Conservation (phyloP, 2,113 vertebrate genomes). For the Ammodramus savannarum region DNA sequence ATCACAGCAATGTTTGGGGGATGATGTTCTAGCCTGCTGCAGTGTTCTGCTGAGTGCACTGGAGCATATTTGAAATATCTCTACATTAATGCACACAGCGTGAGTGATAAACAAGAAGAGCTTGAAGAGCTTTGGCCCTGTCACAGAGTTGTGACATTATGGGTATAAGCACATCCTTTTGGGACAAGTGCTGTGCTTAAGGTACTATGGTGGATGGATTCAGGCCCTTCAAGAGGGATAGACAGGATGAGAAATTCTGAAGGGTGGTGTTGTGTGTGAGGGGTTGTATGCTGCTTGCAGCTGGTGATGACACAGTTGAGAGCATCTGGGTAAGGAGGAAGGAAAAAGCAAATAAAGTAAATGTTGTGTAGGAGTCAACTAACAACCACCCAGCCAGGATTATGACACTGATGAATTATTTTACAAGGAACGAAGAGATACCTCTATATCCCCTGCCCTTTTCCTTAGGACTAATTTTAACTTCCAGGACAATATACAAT, state of each 20-base stretch:
- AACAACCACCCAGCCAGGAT: neutral
- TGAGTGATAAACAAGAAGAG: neutral
- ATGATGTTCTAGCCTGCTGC: neutral
- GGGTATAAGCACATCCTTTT: neutral
- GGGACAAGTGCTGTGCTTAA: neutral
- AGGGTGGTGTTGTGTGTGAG: neutral
- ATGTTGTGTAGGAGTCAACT: neutral
- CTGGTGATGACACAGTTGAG: neutral
- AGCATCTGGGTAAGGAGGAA: neutral
- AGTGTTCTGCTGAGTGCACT: neutral
- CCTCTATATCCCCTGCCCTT: neutral
- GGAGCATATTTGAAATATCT: neutral
- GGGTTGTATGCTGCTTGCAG: neutral
- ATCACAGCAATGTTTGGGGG: neutral
- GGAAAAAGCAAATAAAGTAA: neutral
- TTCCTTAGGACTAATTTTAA: neutral
- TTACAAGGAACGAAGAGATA: neutral
- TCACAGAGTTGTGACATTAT: neutral
- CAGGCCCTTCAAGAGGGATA: neutral
- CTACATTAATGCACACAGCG: neutral
- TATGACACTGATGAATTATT: neutral
- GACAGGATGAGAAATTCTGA: neutral
- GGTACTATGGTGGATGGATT: neutral
- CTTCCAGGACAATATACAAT: neutral
- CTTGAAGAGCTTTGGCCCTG: neutral